Evolutionary conservation across 2,888 invertebrate species (phyloP), one percentile per base, ranked within the genome.

Genomic region (Caenorhabditis sp.): DNA sequence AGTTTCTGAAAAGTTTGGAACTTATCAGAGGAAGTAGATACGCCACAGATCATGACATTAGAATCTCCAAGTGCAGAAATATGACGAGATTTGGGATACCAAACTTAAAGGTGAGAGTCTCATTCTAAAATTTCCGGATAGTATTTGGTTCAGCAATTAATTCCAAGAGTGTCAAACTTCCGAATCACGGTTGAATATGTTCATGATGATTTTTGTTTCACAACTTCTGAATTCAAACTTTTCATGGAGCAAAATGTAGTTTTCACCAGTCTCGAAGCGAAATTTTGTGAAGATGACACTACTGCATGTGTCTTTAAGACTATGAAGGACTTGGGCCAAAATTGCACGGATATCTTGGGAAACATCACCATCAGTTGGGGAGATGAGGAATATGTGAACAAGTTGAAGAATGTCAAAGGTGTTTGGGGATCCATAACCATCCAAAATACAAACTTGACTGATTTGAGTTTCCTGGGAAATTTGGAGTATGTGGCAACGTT

Each of bases 161-260:
- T 26, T 14, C 54, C 12, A 47, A 10, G 28, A 6, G 28, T n/a
- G 56, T 24, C 19, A 16, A 14, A 6, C 56, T 75, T 56, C 8
- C 16, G 0, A 14, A n/a, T 66, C 2, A 64, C 22, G 38, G 14
- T 75, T 1, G 31, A 56, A 31, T 1, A n/a, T 2, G 44, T 66
- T 12, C 38, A 75, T 19, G 31, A 26, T 2, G 64, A 75, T 26
- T 75, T 75, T 44, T 75, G 74, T 47, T 31, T 75, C 14, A 75
- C 64, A 6, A 56, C 47, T 1, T 5, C 28, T 0, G 74, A 75
- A 66, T 56, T 75, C 54, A 54, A 61, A 12, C 1, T 77, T 6
- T 77, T 77, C 24, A 35, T 69, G 54, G 68, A 44, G 8, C 58
- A 41, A 22, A 58, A 77, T 8, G 63, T 63, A 16, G 12, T 22